Conservation (phyloP, 2,113 vertebrate genomes). For the Cisticola juncidis region DNA sequence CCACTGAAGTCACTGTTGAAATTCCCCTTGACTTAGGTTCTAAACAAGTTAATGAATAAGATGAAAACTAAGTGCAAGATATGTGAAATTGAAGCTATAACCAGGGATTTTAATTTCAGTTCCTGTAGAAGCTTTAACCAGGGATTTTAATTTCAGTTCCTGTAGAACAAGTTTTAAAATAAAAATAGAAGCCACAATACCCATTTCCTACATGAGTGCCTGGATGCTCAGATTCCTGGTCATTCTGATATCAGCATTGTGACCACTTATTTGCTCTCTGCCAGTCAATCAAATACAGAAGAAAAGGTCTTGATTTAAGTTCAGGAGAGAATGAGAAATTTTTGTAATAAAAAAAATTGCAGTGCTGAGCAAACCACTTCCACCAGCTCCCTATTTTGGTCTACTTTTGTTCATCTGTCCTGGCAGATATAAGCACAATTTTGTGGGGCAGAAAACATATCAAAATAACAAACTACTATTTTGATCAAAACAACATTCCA, state of each 20-base stretch:
- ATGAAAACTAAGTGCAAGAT: neutral
- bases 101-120: too few relatives aligned
- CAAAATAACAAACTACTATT: neutral
- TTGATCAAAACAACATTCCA: neutral
- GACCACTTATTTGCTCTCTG: neutral
- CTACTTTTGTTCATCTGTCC: neutral
- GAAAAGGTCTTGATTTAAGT: neutral
- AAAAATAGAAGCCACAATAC: neutral
- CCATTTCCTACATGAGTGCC: neutral
- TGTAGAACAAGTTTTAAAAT: neutral
- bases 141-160: neutral
- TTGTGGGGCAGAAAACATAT: neutral
- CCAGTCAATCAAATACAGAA: neutral
- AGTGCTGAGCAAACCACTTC: neutral
- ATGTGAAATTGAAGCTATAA: neutral
- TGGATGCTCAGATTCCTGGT: neutral
- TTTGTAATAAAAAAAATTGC: neutral
- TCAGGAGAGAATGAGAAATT: neutral
- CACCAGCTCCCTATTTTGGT: neutral
- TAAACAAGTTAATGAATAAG: constrained; percentile 13
- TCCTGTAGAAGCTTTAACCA: neutral
- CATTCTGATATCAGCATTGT: neutral
- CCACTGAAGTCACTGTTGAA: constrained; percentile 10
- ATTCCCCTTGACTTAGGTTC: neutral
- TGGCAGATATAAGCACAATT: neutral